These are phyloP conservation scores for Drosophila rufa DNA, from an alignment of 1,140 invertebrate genomes.

Conservation along the genomic window DNA sequence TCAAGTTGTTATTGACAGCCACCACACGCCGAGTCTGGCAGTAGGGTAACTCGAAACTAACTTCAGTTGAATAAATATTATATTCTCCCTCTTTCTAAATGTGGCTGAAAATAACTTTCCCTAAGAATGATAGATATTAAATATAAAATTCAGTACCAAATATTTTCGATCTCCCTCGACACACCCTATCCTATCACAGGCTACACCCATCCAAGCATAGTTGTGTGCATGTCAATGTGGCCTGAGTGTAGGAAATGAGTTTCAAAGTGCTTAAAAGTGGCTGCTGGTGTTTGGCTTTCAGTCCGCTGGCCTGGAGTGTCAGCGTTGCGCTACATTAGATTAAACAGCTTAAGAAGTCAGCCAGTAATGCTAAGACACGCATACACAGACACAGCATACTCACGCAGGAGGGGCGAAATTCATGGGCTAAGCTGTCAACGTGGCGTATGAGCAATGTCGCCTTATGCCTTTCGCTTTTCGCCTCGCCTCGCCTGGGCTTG, in stretches of 20 bases:
- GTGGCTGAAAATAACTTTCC: too few relatives aligned
- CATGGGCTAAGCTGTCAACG: constrained; percentile 59
- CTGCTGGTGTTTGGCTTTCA: constrained; percentile 61
- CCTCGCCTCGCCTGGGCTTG: constrained; percentile 27
- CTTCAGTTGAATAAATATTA: too few relatives aligned
- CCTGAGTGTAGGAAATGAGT: constrained; percentile 77
- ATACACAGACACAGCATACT: constrained; percentile 14
- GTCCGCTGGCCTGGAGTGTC: constrained; percentile 53
- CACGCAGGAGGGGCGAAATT: constrained; percentile 40
- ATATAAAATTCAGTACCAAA: neutral
- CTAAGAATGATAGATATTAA: neutral
- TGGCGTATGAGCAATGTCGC: constrained; percentile 68
- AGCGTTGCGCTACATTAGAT: constrained; percentile 70
- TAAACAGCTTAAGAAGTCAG: constrained; percentile 79
- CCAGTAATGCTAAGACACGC: constrained; percentile 42
- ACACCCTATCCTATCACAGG: constrained; percentile 1
- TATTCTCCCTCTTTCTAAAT: too few relatives aligned
- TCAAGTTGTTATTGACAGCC: constrained; percentile 59
- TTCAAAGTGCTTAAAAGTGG: constrained; percentile 79
- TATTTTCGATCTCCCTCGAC: neutral
- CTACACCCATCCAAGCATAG: constrained; percentile 18
- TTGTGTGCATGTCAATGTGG: constrained; percentile 68
- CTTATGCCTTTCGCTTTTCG: constrained; percentile 29
- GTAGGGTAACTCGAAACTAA: neutral
- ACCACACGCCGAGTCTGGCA: neutral